phyloP scores from a whole-genome alignment of 2,888 invertebrate species.

The Brachyptera risi region DNA sequence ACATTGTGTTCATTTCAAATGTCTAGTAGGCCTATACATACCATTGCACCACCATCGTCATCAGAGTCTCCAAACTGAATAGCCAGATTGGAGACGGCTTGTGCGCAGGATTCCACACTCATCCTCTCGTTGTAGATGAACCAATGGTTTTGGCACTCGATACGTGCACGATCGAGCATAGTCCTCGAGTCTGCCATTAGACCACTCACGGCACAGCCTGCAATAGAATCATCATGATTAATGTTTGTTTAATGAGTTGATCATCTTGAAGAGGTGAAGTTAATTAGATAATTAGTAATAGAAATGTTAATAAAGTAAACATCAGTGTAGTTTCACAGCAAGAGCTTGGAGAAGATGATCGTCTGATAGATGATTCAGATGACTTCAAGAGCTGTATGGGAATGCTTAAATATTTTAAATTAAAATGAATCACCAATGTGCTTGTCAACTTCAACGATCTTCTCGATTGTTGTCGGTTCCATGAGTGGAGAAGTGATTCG shows the following conservation, averaged over 20 bases:
- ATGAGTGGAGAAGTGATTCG: constrained; percentile 94
- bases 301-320: background rate
- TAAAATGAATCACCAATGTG: constrained; percentile 67
- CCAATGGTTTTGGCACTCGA: constrained; percentile 98
- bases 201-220: constrained; percentile 91
- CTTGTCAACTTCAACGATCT: constrained; percentile 96
- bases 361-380: no score
- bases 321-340: no score
- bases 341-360: background rate
- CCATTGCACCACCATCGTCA: constrained; percentile 87
- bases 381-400: background rate
- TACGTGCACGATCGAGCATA: constrained; percentile 87
- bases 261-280: background rate
- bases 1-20: no score
- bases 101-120: constrained; percentile 96
- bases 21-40: no score
- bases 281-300: constrained; percentile 10
- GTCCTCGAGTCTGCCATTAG: constrained; percentile 97
- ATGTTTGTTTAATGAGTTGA: no score
- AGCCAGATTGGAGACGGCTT: constrained; percentile 97
- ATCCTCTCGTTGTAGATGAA: constrained; percentile 95
- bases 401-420: no score
- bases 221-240: no score
- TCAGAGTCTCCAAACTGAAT: constrained; percentile 99
- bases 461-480: constrained; percentile 96